Conservation (phyloP, 64 coral and sea anemone species). For the Anthopleura sola region DNA sequence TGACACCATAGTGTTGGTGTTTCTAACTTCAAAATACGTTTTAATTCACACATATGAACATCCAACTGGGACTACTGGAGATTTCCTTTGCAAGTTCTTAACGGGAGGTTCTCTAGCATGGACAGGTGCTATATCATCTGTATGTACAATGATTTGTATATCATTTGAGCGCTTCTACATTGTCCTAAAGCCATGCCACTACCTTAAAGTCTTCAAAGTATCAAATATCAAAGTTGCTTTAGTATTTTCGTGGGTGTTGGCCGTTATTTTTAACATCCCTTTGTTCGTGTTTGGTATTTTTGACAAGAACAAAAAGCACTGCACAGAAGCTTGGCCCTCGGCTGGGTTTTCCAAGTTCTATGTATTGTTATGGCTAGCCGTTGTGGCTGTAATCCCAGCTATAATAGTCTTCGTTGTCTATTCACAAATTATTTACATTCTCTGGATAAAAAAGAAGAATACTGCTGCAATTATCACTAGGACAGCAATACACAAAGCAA, state of each 20-base stretch:
- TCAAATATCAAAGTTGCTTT: slow-evolving; percentile 9
- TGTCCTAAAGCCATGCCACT: slow-evolving; percentile 11
- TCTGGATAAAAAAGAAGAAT: slow-evolving; percentile 14
- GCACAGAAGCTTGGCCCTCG: slow-evolving; percentile 6
- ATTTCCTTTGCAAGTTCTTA: slow-evolving; percentile 27
- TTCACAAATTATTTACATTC: slow-evolving; percentile 24
- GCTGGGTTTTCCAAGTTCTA: not conserved
- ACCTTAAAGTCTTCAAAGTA: slow-evolving; percentile 18
- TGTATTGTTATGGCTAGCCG: not conserved
- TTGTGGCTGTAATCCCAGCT: not conserved
- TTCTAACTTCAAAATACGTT: slow-evolving; percentile 6
- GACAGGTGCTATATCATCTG: slow-evolving; percentile 29
- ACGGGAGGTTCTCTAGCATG: slow-evolving; percentile 26
- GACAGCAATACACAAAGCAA: slow-evolving; percentile 11
- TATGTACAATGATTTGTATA: slow-evolving; percentile 35
- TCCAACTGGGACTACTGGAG: slow-evolving; percentile 1
- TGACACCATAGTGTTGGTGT: slow-evolving; percentile 8
- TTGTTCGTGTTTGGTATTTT: not conserved
- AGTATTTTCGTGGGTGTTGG: slow-evolving; percentile 16
- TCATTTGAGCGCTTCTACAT: slow-evolving; percentile 37
- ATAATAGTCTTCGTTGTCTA: not conserved
- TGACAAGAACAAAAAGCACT: not conserved
- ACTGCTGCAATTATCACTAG: not conserved
- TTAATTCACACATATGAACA: not conserved
- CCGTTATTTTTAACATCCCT: slow-evolving; percentile 7